Base-by-base conservation (phyloP, 2,797 vertebrate species). In the Lepilemur septentrionalis region DNA sequence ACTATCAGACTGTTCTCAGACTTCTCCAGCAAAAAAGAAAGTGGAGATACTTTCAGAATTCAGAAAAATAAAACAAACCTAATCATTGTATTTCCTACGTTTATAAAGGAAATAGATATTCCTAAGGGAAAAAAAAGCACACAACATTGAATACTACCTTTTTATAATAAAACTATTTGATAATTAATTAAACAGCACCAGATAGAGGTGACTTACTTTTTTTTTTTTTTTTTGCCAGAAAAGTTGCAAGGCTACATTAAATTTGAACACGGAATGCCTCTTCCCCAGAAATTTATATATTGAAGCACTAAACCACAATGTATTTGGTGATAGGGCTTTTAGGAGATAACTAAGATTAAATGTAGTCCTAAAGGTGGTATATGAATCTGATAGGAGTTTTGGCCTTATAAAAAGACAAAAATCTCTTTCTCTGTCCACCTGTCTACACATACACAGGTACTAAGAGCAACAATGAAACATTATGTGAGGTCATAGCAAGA, bases 401-500 rank as follows among this genome's bases (percentile, higher is more conserved):
- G 30, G 48, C 63, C 25, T 50, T 38, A 32, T 50, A 5, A 32
- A 43, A 72, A 61, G 25, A 92, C 6, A 10, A 50, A 28, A 11
- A 70, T 43, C 11, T 82, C 57, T 81, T 13, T 61, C 14, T 61
- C 30, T 72, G 14, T 79, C 23, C 20, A 22, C 4, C 1, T 12
- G 1, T 18, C 18, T 2, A 52, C 18, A 50, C 61, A 32, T 32
- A 63, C 59, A 73, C 35, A 4, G 17, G 4, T 55, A 80, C 48
- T 11, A 55, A 11, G 13, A 57, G 2, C 13, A 46, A 7, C 10
- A 48, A 67, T 7, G 22, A 75, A 73, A 12, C 18, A 15, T 3
- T 18, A 20, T 1, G 4, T 5, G 10, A 35, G 12, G 11, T 75
- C 3, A 4, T 2, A 86, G 7, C 0, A 0, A 48, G 46, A 82